Conservation (phyloP, 2,888 invertebrate genomes). For the Parnassius apollo region DNA sequence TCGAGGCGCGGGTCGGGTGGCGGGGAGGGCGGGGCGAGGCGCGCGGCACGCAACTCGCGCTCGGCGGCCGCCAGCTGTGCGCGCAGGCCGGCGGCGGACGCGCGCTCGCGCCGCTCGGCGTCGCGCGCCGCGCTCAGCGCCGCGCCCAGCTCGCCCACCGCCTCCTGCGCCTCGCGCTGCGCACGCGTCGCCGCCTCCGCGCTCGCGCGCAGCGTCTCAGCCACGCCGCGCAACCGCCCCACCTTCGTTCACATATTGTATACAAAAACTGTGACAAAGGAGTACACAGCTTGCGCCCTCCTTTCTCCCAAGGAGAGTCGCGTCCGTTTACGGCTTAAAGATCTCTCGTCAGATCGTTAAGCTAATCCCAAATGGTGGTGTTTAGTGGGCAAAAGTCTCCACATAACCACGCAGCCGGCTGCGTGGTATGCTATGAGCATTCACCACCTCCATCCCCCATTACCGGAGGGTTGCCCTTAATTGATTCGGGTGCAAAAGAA, state of each 20-base stretch:
- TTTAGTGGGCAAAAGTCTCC: too few species aligned
- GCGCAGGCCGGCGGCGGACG: slow-evolving; percentile 61
- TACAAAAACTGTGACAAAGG: too few species aligned
- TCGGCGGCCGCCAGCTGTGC: slow-evolving; percentile 84
- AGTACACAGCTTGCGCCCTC: too few species aligned
- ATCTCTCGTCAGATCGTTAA: too few species aligned
- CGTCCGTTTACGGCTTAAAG: too few species aligned
- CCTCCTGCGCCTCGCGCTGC: slow-evolving; percentile 78
- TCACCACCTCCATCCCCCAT: too few species aligned
- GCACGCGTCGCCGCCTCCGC: slow-evolving; percentile 78
- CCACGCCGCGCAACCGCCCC: slow-evolving; percentile 74
- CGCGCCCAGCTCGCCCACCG: slow-evolving; percentile 70
- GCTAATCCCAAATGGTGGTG: too few species aligned
- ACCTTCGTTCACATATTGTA: slow-evolving; percentile 45
- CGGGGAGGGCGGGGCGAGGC: slow-evolving; percentile 81
- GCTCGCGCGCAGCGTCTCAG: slow-evolving; percentile 81
- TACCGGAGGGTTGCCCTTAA: too few species aligned
- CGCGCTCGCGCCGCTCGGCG: slow-evolving; percentile 72
- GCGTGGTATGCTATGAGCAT: too few species aligned
- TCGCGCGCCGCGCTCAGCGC: slow-evolving; percentile 74
- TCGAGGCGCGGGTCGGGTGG: slow-evolving; percentile 88
- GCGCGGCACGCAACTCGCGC: slow-evolving; percentile 61
- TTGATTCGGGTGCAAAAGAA: too few species aligned
- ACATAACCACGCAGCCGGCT: too few species aligned
- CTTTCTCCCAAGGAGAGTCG: too few species aligned